Conservation (phyloP, 1,140 invertebrate species). For the Drosophila melanica region DNA sequence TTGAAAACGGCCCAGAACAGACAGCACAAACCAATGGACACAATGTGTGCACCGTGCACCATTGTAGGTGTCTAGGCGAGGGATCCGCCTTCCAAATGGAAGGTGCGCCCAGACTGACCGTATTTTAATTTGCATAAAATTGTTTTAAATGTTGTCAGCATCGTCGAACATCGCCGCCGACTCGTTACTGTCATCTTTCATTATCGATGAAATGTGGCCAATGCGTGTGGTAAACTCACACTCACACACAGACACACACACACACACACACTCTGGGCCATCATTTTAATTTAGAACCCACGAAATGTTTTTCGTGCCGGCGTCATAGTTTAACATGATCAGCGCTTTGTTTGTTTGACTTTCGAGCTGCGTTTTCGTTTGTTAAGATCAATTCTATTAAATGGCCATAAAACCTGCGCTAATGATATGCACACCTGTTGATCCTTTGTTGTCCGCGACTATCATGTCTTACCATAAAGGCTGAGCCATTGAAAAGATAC, state of each 20-base stretch:
- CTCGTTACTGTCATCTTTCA: slow-evolving; percentile 83
- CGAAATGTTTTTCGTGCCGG: slow-evolving; percentile 54
- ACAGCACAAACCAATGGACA: slow-evolving; percentile 15
- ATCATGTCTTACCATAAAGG: slow-evolving; percentile 23
- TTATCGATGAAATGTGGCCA: slow-evolving; percentile 78
- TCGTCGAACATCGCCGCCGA: slow-evolving; percentile 42
- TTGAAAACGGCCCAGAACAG: slow-evolving; percentile 50
- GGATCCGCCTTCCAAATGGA: slow-evolving; percentile 22
- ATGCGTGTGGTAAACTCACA: slow-evolving; percentile 64
- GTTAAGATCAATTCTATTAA: slow-evolving; percentile 70
- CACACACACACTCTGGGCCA: slow-evolving; percentile 15
- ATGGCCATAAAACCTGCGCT: slow-evolving; percentile 65
- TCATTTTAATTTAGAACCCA: slow-evolving; percentile 76
- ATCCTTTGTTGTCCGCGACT: slow-evolving; percentile 65
- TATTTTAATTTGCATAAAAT: slow-evolving; percentile 81
- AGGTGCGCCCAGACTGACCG: slow-evolving; percentile 64
- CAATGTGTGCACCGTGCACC: slow-evolving; percentile 17
- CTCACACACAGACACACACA: slow-evolving; percentile 9
- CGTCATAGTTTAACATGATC: slow-evolving; percentile 59
- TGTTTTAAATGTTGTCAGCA: slow-evolving; percentile 82
- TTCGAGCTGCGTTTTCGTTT: slow-evolving; percentile 15
- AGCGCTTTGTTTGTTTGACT: slow-evolving; percentile 55
- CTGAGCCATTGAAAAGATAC: slow-evolving; percentile 5
- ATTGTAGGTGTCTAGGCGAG: slow-evolving; percentile 69
- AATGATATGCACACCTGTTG: slow-evolving; percentile 79